Percentiles rank a stretch among this genome's conserved stretches.
These are phyloP conservation scores for Pseudanteris insignis DNA, from an alignment of 2,888 invertebrate species.

Conservation along the genomic window DNA sequence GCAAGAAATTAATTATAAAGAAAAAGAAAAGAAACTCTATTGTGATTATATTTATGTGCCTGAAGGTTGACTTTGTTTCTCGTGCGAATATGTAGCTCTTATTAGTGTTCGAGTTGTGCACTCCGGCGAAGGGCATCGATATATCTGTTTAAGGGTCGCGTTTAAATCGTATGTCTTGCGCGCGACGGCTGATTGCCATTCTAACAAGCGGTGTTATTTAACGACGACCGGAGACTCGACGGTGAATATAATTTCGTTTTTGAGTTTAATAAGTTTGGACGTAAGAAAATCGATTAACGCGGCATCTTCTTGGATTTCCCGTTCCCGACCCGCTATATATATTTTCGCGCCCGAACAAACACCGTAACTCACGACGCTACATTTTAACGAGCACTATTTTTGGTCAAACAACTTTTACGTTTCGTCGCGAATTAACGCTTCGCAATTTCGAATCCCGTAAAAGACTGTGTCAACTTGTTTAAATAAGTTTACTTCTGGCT, in stretches of 20 bases:
- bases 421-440: no score
- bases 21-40: no score
- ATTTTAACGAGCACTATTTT: not conserved
- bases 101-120: no score
- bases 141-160: constrained; percentile 16
- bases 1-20: no score
- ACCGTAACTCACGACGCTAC: not conserved
- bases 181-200: constrained; percentile 12
- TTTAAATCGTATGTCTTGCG: constrained; percentile 16
- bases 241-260: constrained; percentile 20
- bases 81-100: no score
- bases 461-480: no score
- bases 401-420: no score
- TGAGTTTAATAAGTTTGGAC: constrained; percentile 20
- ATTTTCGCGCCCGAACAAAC: constrained; percentile 3
- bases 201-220: constrained; percentile 12
- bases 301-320: constrained; percentile 8
- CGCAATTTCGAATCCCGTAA: no score
- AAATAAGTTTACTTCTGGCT: no score
- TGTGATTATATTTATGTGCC: no score
- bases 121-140: no score
- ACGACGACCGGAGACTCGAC: constrained; percentile 7
- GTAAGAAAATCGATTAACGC: constrained; percentile 26
- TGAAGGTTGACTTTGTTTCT: no score
- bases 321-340: not conserved